Conservation (phyloP, 1,140 invertebrate genomes). For the Platorchestia sp. region DNA sequence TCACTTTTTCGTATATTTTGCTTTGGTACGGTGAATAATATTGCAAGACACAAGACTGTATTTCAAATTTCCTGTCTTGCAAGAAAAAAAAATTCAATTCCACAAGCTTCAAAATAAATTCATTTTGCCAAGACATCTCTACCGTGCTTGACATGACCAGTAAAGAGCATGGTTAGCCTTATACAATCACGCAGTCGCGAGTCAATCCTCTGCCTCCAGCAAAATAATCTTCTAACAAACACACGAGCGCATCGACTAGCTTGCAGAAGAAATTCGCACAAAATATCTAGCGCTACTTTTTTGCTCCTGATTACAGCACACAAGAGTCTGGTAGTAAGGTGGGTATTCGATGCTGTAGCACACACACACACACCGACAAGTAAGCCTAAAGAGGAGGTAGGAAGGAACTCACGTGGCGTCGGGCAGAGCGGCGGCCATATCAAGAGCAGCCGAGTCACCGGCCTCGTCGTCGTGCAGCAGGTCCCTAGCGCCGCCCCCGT, state of each 20-base stretch:
- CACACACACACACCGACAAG: too few relatives aligned
- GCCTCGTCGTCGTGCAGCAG: neutral
- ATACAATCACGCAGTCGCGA: neutral
- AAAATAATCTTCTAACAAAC: too few relatives aligned
- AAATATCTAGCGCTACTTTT: too few relatives aligned
- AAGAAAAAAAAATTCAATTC: neutral
- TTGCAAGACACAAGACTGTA: neutral
- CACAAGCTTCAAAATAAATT: neutral
- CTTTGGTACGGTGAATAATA: neutral
- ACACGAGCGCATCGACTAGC: too few relatives aligned
- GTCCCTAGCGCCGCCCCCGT: neutral
- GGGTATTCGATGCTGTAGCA: too few relatives aligned
- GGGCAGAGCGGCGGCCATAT: slow-evolving; percentile 31
- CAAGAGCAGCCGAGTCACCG: neutral
- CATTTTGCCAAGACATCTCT: neutral
- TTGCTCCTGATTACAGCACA: too few relatives aligned
- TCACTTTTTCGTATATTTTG: neutral
- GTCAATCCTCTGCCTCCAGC: too few relatives aligned
- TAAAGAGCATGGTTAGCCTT: neutral
- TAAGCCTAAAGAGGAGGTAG: too few relatives aligned
- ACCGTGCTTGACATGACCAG: neutral
- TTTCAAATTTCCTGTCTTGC: too few relatives aligned
- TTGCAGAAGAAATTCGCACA: too few relatives aligned
- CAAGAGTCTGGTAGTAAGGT: too few relatives aligned
- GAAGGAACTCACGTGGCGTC: slow-evolving; percentile 21